Evolutionary conservation across 2,113 vertebrate species (phyloP).

Genomic region (Mandrillus leucophaeus): DNA sequence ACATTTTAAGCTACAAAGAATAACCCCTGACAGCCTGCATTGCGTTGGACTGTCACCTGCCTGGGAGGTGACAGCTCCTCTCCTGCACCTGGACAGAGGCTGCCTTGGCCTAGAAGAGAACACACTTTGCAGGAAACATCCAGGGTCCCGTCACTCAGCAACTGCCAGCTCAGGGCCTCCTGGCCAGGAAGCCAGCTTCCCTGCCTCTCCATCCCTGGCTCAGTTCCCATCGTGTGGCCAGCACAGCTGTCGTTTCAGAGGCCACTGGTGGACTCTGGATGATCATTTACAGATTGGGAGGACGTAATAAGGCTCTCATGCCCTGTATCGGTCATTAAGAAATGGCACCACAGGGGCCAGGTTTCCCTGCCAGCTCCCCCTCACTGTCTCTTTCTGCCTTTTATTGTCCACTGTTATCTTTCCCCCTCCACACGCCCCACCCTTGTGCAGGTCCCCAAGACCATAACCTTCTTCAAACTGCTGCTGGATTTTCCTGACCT

Average conservation of each 20-base stretch:
- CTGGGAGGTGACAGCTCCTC: not conserved
- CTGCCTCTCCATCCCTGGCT: not conserved
- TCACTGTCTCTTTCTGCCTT: conserved; percentile 15
- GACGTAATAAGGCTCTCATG: conserved; percentile 47
- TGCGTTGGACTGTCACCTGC: not conserved
- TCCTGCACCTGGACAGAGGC: accelerated
- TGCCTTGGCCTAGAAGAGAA: not conserved
- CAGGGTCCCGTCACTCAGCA: not conserved
- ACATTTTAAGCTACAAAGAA: accelerated
- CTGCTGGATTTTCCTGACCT: conserved; percentile 69
- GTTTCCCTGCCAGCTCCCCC: not conserved
- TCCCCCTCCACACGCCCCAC: conserved; percentile 54
- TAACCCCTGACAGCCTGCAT: accelerated
- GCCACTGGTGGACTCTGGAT: conserved; percentile 54
- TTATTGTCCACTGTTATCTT: conserved; percentile 78
- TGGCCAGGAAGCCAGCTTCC: too few species aligned
- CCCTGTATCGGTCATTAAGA: conserved; percentile 57
- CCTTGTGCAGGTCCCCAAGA: conserved; percentile 50
- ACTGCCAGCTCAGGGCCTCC: not conserved
- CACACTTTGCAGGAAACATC: accelerated
- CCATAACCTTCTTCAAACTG: conserved; percentile 47
- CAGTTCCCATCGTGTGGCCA: not conserved
- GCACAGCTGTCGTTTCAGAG: not conserved
- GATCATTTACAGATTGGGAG: conserved; percentile 59
- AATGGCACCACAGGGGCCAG: not conserved